Evolutionary conservation across 2,888 invertebrate genomes (phyloP), one percentile per base, ranked within the genome.

Genomic region (Ischnus inquisitorius): DNA sequence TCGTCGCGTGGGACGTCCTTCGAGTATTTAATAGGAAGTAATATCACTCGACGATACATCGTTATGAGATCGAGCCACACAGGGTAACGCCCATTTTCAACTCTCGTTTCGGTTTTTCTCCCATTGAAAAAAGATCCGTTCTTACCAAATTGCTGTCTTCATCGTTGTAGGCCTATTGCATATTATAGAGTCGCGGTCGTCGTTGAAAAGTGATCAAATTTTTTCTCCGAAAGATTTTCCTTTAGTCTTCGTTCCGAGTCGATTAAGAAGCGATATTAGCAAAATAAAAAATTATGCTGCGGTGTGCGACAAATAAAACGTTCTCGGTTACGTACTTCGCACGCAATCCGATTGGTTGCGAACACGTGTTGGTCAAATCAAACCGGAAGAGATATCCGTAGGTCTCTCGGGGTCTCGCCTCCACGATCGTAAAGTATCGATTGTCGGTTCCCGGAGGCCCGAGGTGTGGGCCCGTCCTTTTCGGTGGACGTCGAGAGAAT

Each of bases 381-480:
- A 62, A 83, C 83, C 83, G 83, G 83, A 79, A 83, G 83, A 79
- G 64, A 54, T 34, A 34, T 48, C 51, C 68, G 65, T 19, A 69
- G 39, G 74, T 83, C 60, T 79, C 75, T 68, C 64, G 46, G n/a
- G 22, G 57, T 19, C 75, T 83, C 83, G 83, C 83, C 83, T 79
- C 75, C 76, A 79, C 79, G 83, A 83, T 79, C 83, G 75, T 83
- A 83, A 83, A 83, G 83, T 83, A 83, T 83, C 79, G 83, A 83
- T 83, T 83, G 83, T 79, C 78, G 64, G 75, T 19, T 71, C 71
- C 51, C n/a, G 46, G 79, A 75, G 83, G 69, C 75, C 79, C 78
- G 28, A 54, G 75, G 79, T 74, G 75, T 79, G 82, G 82, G 74
- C 77, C 62, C 39, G 62, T 22, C 62, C 28, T 75, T 65, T 74